phyloP scores from a whole-genome alignment of 2,113 vertebrate genomes.

The Regulus satrapa region DNA sequence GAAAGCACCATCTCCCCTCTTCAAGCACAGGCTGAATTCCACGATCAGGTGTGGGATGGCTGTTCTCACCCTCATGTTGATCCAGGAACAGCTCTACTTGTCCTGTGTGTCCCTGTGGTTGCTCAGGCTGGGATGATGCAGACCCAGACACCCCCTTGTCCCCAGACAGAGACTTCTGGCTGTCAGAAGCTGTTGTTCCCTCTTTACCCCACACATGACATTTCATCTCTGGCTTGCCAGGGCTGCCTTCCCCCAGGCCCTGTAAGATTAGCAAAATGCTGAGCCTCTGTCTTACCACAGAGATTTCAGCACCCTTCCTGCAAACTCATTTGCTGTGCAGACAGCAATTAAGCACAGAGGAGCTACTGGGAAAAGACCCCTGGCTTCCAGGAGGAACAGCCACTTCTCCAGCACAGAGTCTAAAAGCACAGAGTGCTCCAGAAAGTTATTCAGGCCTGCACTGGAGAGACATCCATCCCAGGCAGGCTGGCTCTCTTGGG shows the following conservation, averaged over 20 bases:
- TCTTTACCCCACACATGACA: not conserved
- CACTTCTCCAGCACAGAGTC: not conserved
- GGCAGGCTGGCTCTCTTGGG: not conserved
- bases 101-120: not conserved
- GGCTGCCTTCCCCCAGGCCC: not conserved
- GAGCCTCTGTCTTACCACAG: not conserved
- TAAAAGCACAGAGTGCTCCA: not conserved
- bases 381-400: not conserved
- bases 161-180: not conserved
- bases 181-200: not conserved
- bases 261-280: not conserved
- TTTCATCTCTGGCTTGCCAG: not conserved
- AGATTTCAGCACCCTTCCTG: constrained; percentile 17
- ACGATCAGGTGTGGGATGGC: not conserved
- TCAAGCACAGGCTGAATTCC: not conserved
- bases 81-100: not conserved
- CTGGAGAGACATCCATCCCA: rapidly evolving
- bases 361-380: not conserved
- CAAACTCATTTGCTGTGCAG: not conserved
- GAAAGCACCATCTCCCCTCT: not conserved
- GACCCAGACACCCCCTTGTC: not conserved
- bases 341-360: not conserved
- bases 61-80: not conserved
- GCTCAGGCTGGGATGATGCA: not conserved
- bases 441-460: not conserved